Conservation (phyloP, 1,140 invertebrate genomes). For the Thalassaphorura encarpata region DNA sequence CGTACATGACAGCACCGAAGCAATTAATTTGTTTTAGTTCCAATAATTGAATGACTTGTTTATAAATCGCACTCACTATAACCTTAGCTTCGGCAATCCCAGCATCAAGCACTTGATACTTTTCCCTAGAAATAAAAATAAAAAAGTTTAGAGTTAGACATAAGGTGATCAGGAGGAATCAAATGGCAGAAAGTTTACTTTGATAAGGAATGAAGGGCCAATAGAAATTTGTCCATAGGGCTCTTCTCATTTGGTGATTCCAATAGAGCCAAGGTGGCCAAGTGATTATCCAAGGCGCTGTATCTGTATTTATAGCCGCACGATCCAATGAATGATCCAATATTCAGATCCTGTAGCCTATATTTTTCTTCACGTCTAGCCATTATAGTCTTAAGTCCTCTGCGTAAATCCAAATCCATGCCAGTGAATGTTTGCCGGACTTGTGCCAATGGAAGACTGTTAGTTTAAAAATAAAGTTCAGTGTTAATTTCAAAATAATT, state of each 20-base stretch:
- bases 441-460: conserved; percentile 69
- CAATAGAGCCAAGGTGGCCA: conserved; percentile 65
- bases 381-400: conserved; percentile 62
- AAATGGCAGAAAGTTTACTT: conserved; percentile 36
- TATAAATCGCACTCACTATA: conserved; percentile 59
- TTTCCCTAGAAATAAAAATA: conserved; percentile 10
- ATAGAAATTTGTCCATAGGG: conserved; percentile 58
- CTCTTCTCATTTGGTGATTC: conserved; percentile 54
- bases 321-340: conserved; percentile 64
- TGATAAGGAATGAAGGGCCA: conserved; percentile 60
- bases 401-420: conserved; percentile 76
- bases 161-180: no score
- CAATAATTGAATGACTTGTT: conserved; percentile 68
- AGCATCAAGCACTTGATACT: conserved; percentile 42
- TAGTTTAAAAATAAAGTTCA: conserved; percentile 31
- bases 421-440: conserved; percentile 71
- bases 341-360: conserved; percentile 58
- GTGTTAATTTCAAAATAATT: background rate
- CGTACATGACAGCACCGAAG: conserved; percentile 83
- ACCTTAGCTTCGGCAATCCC: conserved; percentile 66
- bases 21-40: conserved; percentile 68
- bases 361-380: conserved; percentile 64
- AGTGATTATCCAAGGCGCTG: conserved; percentile 72
- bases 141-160: background rate
- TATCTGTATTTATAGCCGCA: conserved; percentile 71